Base-by-base conservation (phyloP, 2,888 invertebrate genomes). In the Branchipolynoe longqiensis region DNA sequence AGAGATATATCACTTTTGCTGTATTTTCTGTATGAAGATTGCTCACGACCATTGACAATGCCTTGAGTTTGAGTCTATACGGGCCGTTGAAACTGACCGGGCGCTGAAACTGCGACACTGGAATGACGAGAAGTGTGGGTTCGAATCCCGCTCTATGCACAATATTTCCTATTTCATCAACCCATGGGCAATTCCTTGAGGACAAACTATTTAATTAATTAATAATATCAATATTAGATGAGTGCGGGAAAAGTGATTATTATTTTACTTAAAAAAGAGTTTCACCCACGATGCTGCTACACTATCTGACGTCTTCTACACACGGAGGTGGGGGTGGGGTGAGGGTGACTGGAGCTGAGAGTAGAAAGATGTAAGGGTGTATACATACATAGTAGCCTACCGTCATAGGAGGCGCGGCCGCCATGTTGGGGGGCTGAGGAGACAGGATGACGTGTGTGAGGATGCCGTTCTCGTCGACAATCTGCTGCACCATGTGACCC, bases 401-500 rank as follows among this genome's bases (percentile, higher is more conserved):
- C 90, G 92, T 91, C 90, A 93, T 90, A 56, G 91, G 92, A 22
- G 87, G 90, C 38, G 88, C 89, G 25, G 86, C 83, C 74, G 92
- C 90, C 89, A 91, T 90, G 82, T 90, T 90, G 28, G 88, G 88
- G 4, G 92, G 92, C 84, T 93, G 93, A n/a, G 97, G 96, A 85
- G 97, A 97, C 91, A 98, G 95, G 92, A 98, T 96, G 93, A 97
- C 97, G 94, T 98, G 98, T 89, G 97, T 96, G 93, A 98, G 95
- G 91, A 96, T 96, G 88, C 97, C 97, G 94, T 95, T 96, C 94
- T 98, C 98, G 94, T 98, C 98, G 91, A 98, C 96, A 92, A 98
- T 97, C 93, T 97, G 98, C 94, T 97, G 97, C 93, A 98, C 97
- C 93, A 97, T 96, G 95, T 98, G 97, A 89, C 97, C 98, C 85